A percentile compares a stretch with the other conserved stretches of the same genome.
Evolutionary conservation across 2,113 vertebrate species (phyloP).

Genomic region (Equus przewalskii): DNA sequence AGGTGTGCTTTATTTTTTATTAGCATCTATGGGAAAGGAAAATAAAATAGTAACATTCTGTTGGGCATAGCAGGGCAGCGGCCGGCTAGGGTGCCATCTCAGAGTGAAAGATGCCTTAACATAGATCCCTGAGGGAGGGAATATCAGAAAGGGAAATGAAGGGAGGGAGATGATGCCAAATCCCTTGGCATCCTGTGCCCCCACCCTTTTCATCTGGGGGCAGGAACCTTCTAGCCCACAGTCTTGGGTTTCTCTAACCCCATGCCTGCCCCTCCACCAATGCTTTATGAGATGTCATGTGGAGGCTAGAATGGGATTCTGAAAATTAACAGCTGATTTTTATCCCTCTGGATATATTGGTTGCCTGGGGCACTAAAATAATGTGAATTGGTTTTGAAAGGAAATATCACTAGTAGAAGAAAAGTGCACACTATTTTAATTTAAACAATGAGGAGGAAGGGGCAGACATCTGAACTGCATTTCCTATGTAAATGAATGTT

Average conservation of each 20-base stretch:
- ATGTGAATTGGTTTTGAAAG: constrained; percentile 24
- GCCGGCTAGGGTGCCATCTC: neutral
- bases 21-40: neutral
- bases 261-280: neutral
- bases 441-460: neutral
- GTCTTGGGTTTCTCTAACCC: neutral
- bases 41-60: neutral
- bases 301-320: neutral
- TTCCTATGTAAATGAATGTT: neutral
- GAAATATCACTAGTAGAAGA: neutral
- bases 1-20: constrained; percentile 25
- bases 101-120: neutral
- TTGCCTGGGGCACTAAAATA: neutral
- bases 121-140: neutral
- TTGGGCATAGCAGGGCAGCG: neutral
- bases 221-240: too few relatives aligned
- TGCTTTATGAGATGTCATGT: neutral
- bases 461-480: neutral
- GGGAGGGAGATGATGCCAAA: too few relatives aligned
- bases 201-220: neutral
- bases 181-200: neutral
- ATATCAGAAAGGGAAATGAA: neutral
- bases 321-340: constrained; percentile 11
- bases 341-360: neutral
- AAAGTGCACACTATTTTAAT: neutral